A percentile compares a stretch with the other conserved stretches of the same genome.
Conservation (phyloP, 2,888 invertebrate genomes). For the Spisula solida region DNA sequence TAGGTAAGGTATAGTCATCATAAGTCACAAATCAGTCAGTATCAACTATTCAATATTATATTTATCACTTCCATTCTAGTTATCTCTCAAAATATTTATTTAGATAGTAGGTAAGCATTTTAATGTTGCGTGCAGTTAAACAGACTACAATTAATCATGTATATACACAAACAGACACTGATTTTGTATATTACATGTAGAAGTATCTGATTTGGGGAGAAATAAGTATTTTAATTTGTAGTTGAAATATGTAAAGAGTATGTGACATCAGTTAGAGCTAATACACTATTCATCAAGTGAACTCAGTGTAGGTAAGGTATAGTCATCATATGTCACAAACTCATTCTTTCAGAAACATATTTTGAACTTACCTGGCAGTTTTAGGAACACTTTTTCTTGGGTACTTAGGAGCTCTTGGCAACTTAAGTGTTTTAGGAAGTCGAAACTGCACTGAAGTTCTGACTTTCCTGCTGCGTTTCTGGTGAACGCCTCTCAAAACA, state of each 20-base stretch:
- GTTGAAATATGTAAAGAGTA: neutral
- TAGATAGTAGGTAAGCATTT: too few species aligned
- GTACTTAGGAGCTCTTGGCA: slow-evolving; percentile 97
- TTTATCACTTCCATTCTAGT: too few species aligned
- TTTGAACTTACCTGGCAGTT: slow-evolving; percentile 74
- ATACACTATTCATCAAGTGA: slow-evolving; percentile 40
- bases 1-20: slow-evolving; percentile 49
- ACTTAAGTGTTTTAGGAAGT: slow-evolving; percentile 96
- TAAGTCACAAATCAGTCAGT: slow-evolving; percentile 12
- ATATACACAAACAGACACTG: too few species aligned
- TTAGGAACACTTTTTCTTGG: slow-evolving; percentile 97
- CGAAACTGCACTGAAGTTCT: slow-evolving; percentile 98
- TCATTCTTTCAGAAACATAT: too few species aligned
- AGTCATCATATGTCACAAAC: slow-evolving; percentile 39
- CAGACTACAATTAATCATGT: too few species aligned
- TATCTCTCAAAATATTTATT: too few species aligned
- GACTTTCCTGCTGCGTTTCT: slow-evolving; percentile 95
- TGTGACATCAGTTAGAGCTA: slow-evolving; percentile 57
- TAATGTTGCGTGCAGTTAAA: too few species aligned
- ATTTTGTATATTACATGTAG: too few species aligned
- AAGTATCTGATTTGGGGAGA: too few species aligned
- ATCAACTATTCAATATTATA: too few species aligned
- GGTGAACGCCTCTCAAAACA: slow-evolving; percentile 97
- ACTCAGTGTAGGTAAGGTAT: slow-evolving; percentile 52
- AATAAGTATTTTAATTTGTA: too few species aligned